These are phyloP conservation scores for Balaeniceps rex DNA, from an alignment of 2,113 vertebrate species.

Conservation along the genomic window DNA sequence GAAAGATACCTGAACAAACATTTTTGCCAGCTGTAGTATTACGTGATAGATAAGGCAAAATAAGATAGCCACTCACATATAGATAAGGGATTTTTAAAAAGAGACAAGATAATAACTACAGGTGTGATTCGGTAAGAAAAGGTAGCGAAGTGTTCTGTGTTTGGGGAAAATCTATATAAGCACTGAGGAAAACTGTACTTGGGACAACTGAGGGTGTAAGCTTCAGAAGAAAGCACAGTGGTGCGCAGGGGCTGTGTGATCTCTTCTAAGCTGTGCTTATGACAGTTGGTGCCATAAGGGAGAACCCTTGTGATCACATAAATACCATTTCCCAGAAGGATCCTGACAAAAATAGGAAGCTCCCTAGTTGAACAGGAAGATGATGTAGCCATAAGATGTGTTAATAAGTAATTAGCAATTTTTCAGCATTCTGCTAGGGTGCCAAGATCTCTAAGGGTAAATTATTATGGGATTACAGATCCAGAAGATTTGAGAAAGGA, in stretches of 20 bases:
- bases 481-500: not conserved
- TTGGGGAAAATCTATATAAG: not conserved
- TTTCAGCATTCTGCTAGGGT: not conserved
- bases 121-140: not conserved
- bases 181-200: not conserved
- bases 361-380: not conserved
- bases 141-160: rapidly evolving
- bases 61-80: not conserved
- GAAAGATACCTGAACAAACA: constrained; percentile 3
- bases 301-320: not conserved
- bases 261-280: not conserved
- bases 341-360: not conserved
- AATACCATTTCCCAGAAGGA: not conserved
- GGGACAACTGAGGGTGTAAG: not conserved
- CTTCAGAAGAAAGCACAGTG: not conserved
- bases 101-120: not conserved
- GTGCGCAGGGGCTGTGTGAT: not conserved
- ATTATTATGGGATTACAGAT: not conserved
- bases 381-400: not conserved
- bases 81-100: not conserved
- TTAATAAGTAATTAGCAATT: not conserved
- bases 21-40: not conserved
- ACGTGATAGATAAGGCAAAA: not conserved
- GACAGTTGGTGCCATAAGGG: not conserved
- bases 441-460: not conserved